Percentiles rank a stretch among this genome's conserved stretches.
Conservation (phyloP, 2,797 vertebrate genomes). For the Periophthalmus magnuspinnatus region DNA sequence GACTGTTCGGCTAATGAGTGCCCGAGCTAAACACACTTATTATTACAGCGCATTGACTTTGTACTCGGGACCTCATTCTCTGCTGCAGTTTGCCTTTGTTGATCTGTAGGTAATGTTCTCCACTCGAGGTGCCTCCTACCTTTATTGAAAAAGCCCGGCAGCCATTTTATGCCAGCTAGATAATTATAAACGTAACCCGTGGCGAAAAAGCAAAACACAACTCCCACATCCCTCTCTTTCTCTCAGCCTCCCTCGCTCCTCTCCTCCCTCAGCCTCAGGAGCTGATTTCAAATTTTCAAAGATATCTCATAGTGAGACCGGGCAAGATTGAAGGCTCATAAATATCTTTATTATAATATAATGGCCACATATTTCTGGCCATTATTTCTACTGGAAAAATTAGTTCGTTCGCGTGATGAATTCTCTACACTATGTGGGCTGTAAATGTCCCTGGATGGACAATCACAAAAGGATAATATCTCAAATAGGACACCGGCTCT, state of each 20-base stretch:
- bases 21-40: conserved; percentile 46
- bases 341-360: conserved; percentile 81
- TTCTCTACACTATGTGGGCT: conserved; percentile 52
- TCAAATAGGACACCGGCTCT: conserved; percentile 46
- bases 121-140: conserved; percentile 67
- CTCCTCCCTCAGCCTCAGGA: conserved; percentile 61
- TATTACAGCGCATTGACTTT: conserved; percentile 37
- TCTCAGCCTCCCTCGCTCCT: conserved; percentile 33
- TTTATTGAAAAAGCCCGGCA: conserved; percentile 73
- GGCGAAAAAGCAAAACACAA: conserved; percentile 74
- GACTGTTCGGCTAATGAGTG: conserved; percentile 46
- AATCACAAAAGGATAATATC: conserved; percentile 45
- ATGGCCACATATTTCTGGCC: conserved; percentile 69
- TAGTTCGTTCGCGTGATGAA: conserved; percentile 72
- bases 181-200: conserved; percentile 79
- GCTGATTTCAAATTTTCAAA: conserved; percentile 76
- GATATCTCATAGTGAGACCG: conserved; percentile 71
- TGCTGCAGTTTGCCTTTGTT: conserved; percentile 52
- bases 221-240: conserved; percentile 64
- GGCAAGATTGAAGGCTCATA: conserved; percentile 74
- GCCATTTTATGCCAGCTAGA: conserved; percentile 72
- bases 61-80: conserved; percentile 34
- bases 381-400: conserved; percentile 73
- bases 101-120: conserved; percentile 67
- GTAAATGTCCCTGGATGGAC: conserved; percentile 62